Evolutionary conservation across 2,113 vertebrate genomes (phyloP).

Genomic region (Platycercus adscitus): DNA sequence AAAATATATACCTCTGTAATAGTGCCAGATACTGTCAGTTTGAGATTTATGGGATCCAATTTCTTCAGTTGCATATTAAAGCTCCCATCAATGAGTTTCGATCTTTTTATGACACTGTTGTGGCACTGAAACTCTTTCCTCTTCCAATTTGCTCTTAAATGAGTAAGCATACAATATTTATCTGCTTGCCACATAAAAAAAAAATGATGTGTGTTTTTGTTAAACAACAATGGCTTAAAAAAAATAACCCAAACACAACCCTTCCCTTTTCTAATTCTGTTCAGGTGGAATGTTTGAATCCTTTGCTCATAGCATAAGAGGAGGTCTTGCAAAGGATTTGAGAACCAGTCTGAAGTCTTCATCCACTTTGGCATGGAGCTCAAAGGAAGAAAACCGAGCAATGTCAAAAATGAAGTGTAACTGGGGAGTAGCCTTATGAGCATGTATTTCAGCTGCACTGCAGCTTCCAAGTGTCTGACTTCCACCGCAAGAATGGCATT

Average conservation of each 20-base stretch:
- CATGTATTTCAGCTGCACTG: neutral
- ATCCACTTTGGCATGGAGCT: neutral
- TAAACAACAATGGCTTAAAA: neutral
- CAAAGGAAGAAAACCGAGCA: neutral
- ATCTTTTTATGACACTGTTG: neutral
- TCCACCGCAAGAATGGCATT: rapidly evolving
- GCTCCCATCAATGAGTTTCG: neutral
- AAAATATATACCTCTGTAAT: neutral
- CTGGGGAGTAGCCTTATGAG: neutral
- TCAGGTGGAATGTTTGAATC: neutral
- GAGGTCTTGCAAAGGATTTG: neutral
- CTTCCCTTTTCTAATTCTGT: neutral
- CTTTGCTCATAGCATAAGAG: neutral
- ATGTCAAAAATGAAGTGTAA: neutral
- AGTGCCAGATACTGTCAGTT: conserved; percentile 1
- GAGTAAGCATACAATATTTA: conserved; percentile 10
- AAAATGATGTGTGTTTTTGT: neutral
- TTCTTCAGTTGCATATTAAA: conserved; percentile 1
- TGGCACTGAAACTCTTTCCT: neutral
- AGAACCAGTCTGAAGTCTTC: neutral
- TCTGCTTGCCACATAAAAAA: neutral
- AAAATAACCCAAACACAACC: neutral
- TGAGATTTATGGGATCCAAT: conserved; percentile 15
- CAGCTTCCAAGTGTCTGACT: neutral
- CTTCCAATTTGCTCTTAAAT: neutral